A percentile compares a stretch with the other conserved stretches of the same genome.
Evolutionary conservation across 2,888 invertebrate genomes (phyloP).

Genomic region (Trichopoda pennipes): DNA sequence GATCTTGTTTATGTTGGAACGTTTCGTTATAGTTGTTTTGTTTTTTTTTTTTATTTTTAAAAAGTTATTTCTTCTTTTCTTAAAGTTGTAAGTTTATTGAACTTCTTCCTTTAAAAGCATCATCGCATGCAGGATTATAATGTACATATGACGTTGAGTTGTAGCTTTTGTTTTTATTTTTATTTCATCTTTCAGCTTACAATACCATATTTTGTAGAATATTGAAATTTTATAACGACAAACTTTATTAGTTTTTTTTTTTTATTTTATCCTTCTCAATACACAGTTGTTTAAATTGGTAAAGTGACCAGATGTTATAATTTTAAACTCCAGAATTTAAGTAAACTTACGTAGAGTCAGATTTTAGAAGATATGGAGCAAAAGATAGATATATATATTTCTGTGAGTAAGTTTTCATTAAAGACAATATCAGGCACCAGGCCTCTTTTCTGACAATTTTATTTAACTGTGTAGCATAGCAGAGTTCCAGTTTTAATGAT

Average conservation of each 20-base stretch:
- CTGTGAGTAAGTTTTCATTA: no score
- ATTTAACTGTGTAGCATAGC: no score
- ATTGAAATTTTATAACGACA: constrained; percentile 61
- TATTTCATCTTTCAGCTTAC: constrained; percentile 50
- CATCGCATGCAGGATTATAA: constrained; percentile 56
- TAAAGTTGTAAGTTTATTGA: constrained; percentile 59
- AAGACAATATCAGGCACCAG: no score
- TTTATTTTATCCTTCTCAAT: neutral
- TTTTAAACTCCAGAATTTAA: no score
- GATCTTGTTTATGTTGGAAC: constrained; percentile 53
- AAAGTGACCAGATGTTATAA: constrained; percentile 28
- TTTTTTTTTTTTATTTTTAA: neutral
- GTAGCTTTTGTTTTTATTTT: constrained; percentile 23
- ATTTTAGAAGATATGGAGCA: no score
- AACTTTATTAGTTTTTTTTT: constrained; percentile 41
- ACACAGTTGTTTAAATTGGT: neutral
- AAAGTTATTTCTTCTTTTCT: constrained; percentile 1
- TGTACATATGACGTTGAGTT: constrained; percentile 51
- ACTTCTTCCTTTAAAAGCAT: constrained; percentile 46
- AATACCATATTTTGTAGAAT: constrained; percentile 62
- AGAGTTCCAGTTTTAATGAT: no score
- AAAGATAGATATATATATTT: no score
- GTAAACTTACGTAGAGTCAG: neutral
- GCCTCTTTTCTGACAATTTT: no score
- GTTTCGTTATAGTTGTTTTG: constrained; percentile 22